Conservation (phyloP, 2,888 invertebrate species). For the Cotesia congregata region DNA sequence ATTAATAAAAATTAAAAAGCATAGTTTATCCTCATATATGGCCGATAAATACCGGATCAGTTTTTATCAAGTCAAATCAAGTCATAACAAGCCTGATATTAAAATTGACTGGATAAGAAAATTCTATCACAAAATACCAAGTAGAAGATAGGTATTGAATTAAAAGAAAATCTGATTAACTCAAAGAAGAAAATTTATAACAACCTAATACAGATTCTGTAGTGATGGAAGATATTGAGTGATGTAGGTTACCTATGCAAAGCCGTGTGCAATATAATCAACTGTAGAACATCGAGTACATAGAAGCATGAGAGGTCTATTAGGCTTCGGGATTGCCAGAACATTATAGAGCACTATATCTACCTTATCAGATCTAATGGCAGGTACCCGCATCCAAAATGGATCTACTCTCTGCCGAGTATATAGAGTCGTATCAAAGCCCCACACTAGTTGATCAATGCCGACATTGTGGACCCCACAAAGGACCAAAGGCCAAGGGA, state of each 20-base stretch:
- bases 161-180: no score
- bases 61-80: no score
- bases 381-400: conserved; percentile 59
- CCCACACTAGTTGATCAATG: conserved; percentile 47
- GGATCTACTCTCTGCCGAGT: conserved; percentile 45
- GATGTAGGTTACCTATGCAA: conserved; percentile 37
- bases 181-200: neutral
- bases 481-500: conserved; percentile 34
- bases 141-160: no score
- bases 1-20: no score
- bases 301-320: conserved; percentile 52
- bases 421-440: conserved; percentile 49
- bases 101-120: no score
- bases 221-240: conserved; percentile 30
- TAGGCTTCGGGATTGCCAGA: conserved; percentile 56
- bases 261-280: conserved; percentile 29
- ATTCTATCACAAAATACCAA: no score
- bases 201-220: neutral
- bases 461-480: conserved; percentile 40
- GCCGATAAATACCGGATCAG: no score
- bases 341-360: conserved; percentile 61
- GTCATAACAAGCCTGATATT: no score
- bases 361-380: conserved; percentile 62
- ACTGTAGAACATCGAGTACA: conserved; percentile 31
- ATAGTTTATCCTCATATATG: no score